A percentile compares a stretch with the other conserved stretches of the same genome.
Conservation (phyloP, 2,113 vertebrate species). For the Acrocephalus kingi region DNA sequence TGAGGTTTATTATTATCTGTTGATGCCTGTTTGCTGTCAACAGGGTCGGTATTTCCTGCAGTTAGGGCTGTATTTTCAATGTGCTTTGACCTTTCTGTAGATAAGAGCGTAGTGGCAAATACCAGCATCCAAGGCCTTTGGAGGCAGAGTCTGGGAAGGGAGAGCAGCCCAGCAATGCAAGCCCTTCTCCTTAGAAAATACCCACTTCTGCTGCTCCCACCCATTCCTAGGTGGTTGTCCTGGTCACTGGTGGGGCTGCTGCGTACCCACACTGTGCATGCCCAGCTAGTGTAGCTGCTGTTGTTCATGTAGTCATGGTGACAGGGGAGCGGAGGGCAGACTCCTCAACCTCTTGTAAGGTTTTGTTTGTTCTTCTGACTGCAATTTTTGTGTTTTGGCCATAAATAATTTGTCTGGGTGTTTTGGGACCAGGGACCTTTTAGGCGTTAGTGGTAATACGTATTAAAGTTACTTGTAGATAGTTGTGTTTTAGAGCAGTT, state of each 20-base stretch:
- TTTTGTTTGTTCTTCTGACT: constrained; percentile 39
- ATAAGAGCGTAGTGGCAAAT: neutral
- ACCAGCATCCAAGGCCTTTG: neutral
- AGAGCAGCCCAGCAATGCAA: neutral
- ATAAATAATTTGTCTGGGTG: constrained; percentile 8
- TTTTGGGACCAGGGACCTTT: neutral
- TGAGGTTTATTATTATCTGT: neutral
- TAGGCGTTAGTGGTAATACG: neutral
- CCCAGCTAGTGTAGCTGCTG: neutral
- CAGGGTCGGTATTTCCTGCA: neutral
- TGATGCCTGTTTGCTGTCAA: neutral
- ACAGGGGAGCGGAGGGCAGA: constrained; percentile 13
- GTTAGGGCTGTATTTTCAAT: neutral
- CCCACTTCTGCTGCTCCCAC: neutral
- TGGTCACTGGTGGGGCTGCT: neutral
- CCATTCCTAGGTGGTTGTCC: neutral
- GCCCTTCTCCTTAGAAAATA: neutral
- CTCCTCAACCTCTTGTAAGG: constrained; percentile 18
- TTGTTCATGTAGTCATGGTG: neutral
- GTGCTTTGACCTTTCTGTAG: neutral
- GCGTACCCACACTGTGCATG: rapidly evolving
- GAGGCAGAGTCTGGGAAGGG: neutral
- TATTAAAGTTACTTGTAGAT: neutral
- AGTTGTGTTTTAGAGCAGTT: neutral
- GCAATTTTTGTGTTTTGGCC: constrained; percentile 15